These are phyloP conservation scores for Nemurella pictetii DNA, from an alignment of 2,888 invertebrate species.

Conservation along the genomic window DNA sequence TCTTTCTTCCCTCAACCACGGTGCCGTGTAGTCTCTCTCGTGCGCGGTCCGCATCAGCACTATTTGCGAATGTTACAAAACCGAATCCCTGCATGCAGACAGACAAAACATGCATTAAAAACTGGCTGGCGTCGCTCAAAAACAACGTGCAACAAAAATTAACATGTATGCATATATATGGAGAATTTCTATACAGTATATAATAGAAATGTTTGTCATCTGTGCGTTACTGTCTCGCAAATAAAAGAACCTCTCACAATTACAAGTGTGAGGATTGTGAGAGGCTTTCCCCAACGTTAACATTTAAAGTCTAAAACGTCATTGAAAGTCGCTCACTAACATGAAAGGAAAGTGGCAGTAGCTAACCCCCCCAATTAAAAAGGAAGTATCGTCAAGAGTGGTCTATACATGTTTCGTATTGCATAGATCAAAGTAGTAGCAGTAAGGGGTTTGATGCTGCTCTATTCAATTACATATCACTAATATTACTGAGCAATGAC, in stretches of 20 bases:
- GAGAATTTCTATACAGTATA: constrained; percentile 48
- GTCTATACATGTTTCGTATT: not conserved
- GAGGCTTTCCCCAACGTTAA: not conserved
- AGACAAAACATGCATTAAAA: constrained; percentile 93
- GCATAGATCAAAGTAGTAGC: constrained; percentile 9
- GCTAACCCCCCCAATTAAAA: not conserved
- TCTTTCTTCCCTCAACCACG: constrained; percentile 99
- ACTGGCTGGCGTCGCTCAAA: constrained; percentile 69
- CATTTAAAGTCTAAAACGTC: not conserved
- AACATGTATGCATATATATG: constrained; percentile 53
- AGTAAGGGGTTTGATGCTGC: constrained; percentile 5
- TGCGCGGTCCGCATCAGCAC: constrained; percentile 99
- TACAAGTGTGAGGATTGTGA: constrained; percentile 14
- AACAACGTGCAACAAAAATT: constrained; percentile 76
- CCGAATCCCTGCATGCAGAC: constrained; percentile 99
- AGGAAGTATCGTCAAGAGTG: not conserved
- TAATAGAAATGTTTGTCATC: constrained; percentile 27
- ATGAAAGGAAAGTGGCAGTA: not conserved
- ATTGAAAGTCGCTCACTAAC: not conserved
- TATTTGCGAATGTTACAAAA: constrained; percentile 99
- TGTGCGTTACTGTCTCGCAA: constrained; percentile 15
- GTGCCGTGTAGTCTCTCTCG: constrained; percentile 99
- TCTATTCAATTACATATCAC: constrained; percentile 24
- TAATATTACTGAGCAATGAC: constrained; percentile 28
- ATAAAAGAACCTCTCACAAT: constrained; percentile 23